Evolutionary conservation across 2,797 vertebrate species (phyloP).

Genomic region (Silurus aristotelis): DNA sequence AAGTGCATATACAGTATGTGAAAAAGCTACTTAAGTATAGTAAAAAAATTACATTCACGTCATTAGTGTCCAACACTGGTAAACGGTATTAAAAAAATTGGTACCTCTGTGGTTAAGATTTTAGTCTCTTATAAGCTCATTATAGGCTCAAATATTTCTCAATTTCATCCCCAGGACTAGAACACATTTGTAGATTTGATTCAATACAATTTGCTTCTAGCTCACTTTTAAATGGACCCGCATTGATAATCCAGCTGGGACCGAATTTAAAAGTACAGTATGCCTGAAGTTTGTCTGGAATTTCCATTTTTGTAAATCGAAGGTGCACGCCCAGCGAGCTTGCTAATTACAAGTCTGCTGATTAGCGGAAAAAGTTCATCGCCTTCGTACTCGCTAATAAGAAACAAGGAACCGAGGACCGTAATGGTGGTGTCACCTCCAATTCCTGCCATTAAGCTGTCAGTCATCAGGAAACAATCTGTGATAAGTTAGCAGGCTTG

Average conservation of each 20-base stretch:
- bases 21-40: too few species aligned
- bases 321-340: background rate
- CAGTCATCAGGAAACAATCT: slow-evolving; percentile 21
- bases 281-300: background rate
- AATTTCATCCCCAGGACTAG: background rate
- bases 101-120: background rate
- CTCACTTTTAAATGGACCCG: slow-evolving; percentile 2
- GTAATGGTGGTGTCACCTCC: background rate
- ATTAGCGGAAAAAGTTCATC: slow-evolving; percentile 20
- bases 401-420: slow-evolving; percentile 16
- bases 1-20: too few species aligned
- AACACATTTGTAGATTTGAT: background rate
- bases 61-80: too few species aligned
- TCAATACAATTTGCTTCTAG: background rate
- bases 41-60: too few species aligned
- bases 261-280: background rate
- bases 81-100: background rate
- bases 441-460: slow-evolving; percentile 15
- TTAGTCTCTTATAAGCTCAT: background rate
- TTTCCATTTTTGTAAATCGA: background rate
- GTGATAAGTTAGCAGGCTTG: background rate
- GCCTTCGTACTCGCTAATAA: background rate
- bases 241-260: background rate
- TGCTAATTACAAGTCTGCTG: slow-evolving; percentile 15
- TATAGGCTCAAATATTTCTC: too few species aligned